Conservation (phyloP, 2,113 vertebrate species). For the Rousettus leschenaultii region DNA sequence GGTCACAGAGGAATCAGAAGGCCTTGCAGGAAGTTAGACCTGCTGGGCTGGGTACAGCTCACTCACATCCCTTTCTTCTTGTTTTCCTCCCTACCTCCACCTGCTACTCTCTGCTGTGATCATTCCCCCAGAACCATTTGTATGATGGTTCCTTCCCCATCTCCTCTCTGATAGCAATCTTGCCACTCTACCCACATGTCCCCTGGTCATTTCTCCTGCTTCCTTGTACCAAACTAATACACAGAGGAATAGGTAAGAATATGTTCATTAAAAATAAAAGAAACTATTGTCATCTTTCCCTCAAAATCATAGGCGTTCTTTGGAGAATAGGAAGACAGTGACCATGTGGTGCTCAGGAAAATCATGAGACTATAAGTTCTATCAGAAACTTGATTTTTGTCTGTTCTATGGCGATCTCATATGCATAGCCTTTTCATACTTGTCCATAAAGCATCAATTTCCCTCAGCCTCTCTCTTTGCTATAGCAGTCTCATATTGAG, state of each 20-base stretch:
- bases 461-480: not conserved
- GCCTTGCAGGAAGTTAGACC: not conserved
- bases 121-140: not conserved
- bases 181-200: fast-evolving
- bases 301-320: not conserved
- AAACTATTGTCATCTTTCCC: not conserved
- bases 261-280: not conserved
- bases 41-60: not conserved
- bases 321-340: not conserved
- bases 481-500: not conserved
- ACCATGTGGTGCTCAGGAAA: too few relatives aligned
- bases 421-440: not conserved
- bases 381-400: not conserved
- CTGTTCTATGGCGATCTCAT: not conserved
- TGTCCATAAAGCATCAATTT: not conserved
- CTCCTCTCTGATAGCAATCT: not conserved
- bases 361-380: too few relatives aligned
- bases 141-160: not conserved
- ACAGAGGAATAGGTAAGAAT: not conserved
- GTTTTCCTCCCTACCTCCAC: not conserved
- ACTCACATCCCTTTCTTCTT: fast-evolving
- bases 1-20: not conserved
- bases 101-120: not conserved
- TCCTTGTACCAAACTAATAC: not conserved
- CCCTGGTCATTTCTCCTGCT: not conserved